Percentiles rank a stretch among this genome's conserved stretches.
phyloP scores from a whole-genome alignment of 2,888 invertebrate genomes.

The Petrolisthes manimaculis region DNA sequence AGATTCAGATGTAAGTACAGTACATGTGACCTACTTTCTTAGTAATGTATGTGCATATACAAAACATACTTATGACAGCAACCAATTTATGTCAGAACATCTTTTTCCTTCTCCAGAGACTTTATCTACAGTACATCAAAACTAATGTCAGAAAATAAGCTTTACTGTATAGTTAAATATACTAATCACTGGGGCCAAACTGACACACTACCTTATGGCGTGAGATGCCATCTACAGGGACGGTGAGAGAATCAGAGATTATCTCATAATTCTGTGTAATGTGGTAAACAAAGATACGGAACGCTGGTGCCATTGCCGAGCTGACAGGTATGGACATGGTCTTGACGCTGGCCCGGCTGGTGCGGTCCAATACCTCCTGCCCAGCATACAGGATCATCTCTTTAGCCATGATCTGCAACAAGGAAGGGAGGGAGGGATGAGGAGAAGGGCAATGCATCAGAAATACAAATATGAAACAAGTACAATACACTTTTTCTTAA shows the following conservation, averaged over 20 bases:
- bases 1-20: too few species aligned
- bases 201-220: conserved; percentile 70
- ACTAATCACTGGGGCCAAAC: neutral
- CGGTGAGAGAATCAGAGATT: conserved; percentile 73
- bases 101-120: too few species aligned
- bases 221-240: conserved; percentile 73
- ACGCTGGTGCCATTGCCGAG: conserved; percentile 74
- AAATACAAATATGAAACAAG: neutral
- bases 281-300: conserved; percentile 73
- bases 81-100: too few species aligned
- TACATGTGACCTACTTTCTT: too few species aligned
- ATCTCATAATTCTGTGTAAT: conserved; percentile 71
- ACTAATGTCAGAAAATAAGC: too few species aligned
- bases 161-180: neutral
- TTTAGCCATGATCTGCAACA: conserved; percentile 72
- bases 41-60: too few species aligned
- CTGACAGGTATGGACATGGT: conserved; percentile 74
- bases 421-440: neutral
- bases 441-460: neutral
- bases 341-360: conserved; percentile 66
- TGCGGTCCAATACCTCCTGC: conserved; percentile 67
- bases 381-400: conserved; percentile 72
- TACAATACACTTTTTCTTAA: neutral
- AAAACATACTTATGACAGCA: too few species aligned
- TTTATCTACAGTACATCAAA: too few species aligned